Evolutionary conservation across 2,888 invertebrate species (phyloP).

Genomic region (Drosophila nr. fundita): DNA sequence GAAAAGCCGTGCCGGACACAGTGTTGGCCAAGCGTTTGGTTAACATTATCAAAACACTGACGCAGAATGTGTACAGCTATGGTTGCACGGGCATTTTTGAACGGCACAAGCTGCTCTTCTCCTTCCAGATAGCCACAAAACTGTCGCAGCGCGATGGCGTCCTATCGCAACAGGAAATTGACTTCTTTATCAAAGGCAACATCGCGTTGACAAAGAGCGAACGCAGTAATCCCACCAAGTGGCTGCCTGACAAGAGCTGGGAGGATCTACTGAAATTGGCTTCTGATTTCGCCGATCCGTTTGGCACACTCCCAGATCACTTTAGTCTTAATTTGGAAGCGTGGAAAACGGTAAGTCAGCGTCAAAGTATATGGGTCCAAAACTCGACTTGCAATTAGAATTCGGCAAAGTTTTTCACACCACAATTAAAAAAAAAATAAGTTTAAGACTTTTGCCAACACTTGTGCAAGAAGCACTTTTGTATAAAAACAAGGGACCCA

Average conservation of each 20-base stretch:
- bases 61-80: constrained; percentile 95
- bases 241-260: constrained; percentile 92
- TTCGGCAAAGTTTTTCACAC: not conserved
- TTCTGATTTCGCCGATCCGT: constrained; percentile 88
- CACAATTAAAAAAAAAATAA: not conserved
- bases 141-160: constrained; percentile 89
- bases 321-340: constrained; percentile 86
- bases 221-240: constrained; percentile 88
- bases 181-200: constrained; percentile 96
- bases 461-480: not conserved
- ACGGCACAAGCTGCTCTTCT: constrained; percentile 94
- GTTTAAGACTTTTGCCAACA: not conserved
- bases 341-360: constrained; percentile 89
- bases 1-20: constrained; percentile 93
- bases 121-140: constrained; percentile 95
- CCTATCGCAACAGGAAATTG: constrained; percentile 90
- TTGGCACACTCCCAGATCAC: constrained; percentile 88
- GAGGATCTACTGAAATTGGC: constrained; percentile 92
- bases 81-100: constrained; percentile 97
- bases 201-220: constrained; percentile 91
- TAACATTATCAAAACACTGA: constrained; percentile 94
- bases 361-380: not conserved
- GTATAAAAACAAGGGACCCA: not conserved
- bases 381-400: not conserved
- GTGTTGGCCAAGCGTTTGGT: constrained; percentile 89